Percentiles rank a stretch among this genome's conserved stretches.
Conservation (phyloP, 2,113 vertebrate genomes). For the Ceyx margarethae region DNA sequence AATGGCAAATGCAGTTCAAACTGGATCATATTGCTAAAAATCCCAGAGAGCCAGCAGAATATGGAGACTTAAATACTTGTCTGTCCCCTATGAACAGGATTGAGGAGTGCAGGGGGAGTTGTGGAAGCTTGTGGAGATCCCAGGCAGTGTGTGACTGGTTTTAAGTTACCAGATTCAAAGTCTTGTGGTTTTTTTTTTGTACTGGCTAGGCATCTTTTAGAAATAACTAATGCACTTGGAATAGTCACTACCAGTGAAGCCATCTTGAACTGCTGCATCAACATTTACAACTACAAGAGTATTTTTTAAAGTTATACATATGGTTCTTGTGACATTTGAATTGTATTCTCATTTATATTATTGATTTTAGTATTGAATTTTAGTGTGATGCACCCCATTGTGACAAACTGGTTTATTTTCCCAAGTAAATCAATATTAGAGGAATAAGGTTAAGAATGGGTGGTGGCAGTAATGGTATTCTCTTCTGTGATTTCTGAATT, state of each 20-base stretch:
- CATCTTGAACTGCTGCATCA: not conserved
- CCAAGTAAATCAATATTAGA: constrained; percentile 41
- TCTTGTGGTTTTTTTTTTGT: not conserved
- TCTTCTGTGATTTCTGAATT: not conserved
- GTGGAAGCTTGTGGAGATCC: not conserved
- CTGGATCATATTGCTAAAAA: not conserved
- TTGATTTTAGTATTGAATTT: constrained; percentile 51
- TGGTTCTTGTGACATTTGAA: not conserved
- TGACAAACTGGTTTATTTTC: constrained; percentile 32
- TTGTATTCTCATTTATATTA: constrained; percentile 27
- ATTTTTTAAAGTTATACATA: not conserved
- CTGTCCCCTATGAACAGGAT: not conserved
- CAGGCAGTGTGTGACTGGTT: not conserved
- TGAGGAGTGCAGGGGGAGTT: not conserved
- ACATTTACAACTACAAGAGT: not conserved
- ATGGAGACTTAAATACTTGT: not conserved
- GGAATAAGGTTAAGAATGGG: not conserved
- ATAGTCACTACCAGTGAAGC: not conserved
- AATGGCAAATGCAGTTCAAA: not conserved
- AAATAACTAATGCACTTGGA: not conserved
- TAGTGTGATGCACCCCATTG: not conserved
- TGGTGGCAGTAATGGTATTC: not conserved
- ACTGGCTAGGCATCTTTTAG: not conserved
- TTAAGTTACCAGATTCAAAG: not conserved
- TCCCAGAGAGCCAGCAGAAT: not conserved